These are phyloP conservation scores for Leptinotarsa texana DNA, from an alignment of 1,140 invertebrate species.

Conservation along the genomic window DNA sequence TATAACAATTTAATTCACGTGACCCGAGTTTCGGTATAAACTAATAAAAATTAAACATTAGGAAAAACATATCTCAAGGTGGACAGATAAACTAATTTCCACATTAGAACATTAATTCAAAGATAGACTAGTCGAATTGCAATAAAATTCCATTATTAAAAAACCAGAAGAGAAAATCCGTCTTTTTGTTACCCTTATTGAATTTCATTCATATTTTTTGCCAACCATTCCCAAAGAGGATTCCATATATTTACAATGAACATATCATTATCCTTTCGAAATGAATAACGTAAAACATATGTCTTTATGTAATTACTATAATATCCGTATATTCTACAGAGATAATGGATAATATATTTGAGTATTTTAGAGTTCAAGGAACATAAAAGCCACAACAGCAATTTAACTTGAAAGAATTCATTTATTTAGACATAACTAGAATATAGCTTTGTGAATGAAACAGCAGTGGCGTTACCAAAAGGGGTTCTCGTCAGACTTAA, in stretches of 20 bases:
- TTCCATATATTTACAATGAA: not conserved
- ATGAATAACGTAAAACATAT: not conserved
- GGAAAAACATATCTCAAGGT: too few species aligned
- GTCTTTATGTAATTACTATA: not conserved
- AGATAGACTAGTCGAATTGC: too few species aligned
- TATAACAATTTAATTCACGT: too few species aligned
- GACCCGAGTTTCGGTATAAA: too few species aligned
- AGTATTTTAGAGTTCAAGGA: not conserved
- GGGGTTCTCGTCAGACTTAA: too few species aligned
- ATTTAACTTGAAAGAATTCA: not conserved
- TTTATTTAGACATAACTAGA: not conserved
- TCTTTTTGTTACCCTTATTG: too few species aligned
- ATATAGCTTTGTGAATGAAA: not conserved
- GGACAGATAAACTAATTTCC: too few species aligned
- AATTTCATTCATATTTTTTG: too few species aligned
- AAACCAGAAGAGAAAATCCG: too few species aligned
- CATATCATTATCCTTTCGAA: not conserved
- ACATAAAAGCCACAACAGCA: conserved; percentile 2
- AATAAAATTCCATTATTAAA: too few species aligned
- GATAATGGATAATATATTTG: not conserved
- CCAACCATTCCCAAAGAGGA: not conserved
- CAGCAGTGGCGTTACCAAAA: not conserved
- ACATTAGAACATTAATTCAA: too few species aligned
- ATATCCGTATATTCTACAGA: not conserved
- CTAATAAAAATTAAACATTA: too few species aligned